phyloP scores from a whole-genome alignment of 2,113 vertebrate genomes.

The Pogona vitticeps region DNA sequence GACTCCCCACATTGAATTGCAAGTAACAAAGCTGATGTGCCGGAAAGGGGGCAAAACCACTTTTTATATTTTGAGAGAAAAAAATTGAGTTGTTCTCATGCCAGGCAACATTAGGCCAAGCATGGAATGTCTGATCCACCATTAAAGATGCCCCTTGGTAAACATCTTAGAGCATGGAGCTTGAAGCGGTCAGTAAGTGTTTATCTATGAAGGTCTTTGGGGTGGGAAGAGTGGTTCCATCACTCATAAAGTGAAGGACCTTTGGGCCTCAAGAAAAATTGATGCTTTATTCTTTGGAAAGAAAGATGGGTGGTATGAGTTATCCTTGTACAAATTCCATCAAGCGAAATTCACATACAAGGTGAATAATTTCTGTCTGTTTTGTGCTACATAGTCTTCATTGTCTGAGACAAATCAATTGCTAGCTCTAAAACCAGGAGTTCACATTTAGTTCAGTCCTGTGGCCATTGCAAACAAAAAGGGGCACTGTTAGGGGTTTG shows the following conservation, averaged over 20 bases:
- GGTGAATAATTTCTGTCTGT: not conserved
- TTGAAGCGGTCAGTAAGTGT: not conserved
- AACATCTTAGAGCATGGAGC: not conserved
- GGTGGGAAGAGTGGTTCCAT: not conserved
- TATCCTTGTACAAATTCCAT: not conserved
- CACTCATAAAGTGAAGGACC: not conserved
- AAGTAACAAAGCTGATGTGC: not conserved
- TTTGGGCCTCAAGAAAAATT: slow-evolving; percentile 2
- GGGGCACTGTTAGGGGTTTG: not conserved
- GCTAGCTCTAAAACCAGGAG: not conserved
- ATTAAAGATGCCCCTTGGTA: slow-evolving; percentile 1
- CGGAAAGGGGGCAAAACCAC: slow-evolving; percentile 2
- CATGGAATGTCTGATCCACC: not conserved
- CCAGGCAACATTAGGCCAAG: not conserved
- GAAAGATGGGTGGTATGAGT: not conserved
- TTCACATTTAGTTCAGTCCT: not conserved
- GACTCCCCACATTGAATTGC: not conserved
- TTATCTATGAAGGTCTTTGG: too few relatives aligned
- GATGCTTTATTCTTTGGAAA: not conserved
- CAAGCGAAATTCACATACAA: not conserved
- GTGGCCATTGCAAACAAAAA: not conserved
- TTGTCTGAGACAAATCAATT: not conserved
- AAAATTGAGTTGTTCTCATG: slow-evolving; percentile 17
- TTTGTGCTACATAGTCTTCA: not conserved
- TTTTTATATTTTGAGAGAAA: not conserved